Base-by-base conservation (phyloP, 2,113 vertebrate genomes). In the Dendropsophus ebraccatus region DNA sequence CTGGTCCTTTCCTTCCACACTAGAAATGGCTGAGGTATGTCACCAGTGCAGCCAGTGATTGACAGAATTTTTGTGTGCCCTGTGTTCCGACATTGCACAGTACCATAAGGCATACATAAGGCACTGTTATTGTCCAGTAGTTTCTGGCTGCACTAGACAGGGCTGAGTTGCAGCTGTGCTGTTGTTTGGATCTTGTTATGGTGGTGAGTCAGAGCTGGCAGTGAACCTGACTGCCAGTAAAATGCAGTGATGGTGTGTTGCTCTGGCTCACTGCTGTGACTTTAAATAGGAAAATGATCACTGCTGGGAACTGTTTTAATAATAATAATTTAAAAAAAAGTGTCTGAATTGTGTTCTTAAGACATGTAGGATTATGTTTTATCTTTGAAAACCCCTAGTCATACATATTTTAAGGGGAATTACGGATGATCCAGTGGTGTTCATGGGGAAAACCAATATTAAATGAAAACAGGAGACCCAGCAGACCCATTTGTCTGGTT, bases 231-330 rank as follows among this genome's bases (percentile, higher is more conserved):
- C 80, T 89, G 86, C 76, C 85, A 83, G 78, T 76, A 60, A 8
- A 62, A 86, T 32, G 52, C 79, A 35, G 73, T 77, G 45, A 14
- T 0, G n/a, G 47, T 86, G 62, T 50, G 23, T 0, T 9, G 21
- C 47, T 72, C 76, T 89, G 84, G 11, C 72, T 90, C 65, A 12
- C 73, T 88, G 49, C 83, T 87, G 86, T 1, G 77, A 21, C 37
- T 81, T 58, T 12, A 86, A 79, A 87, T 9, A 60, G 70, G 78
- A 60, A 79, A 90, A 80, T 11, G 32, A 77, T 82, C 65, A 35
- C 75, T 81, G 87, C 67, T 88, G 84, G 81, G 87, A 89, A 62
- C 85, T 21, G 0, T 88, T 88, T 85, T 83, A 62, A 83, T 75
- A 41, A 87, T 88, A 23, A 50, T 56, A 25, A 45, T n/a, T n/a